Conservation (phyloP, 1,140 invertebrate genomes). For the Sinonovacula constricta region DNA sequence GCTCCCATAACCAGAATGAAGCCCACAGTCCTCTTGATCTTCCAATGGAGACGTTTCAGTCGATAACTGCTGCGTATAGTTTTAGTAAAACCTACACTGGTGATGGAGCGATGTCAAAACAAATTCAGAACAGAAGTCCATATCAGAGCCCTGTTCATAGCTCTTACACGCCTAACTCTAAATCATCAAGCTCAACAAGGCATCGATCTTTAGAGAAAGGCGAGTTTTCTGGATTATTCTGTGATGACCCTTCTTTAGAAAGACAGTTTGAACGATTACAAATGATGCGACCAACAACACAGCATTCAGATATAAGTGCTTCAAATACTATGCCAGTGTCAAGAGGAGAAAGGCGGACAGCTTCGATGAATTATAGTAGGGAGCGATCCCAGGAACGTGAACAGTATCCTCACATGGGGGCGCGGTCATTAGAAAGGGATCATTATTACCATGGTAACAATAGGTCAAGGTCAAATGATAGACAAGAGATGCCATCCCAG, state of each 20-base stretch:
- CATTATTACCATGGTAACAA: slow-evolving; percentile 61
- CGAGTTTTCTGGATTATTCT: slow-evolving; percentile 60
- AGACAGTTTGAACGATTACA: slow-evolving; percentile 70
- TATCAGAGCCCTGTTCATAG: slow-evolving; percentile 55
- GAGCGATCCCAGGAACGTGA: slow-evolving; percentile 75
- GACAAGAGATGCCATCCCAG: slow-evolving; percentile 62
- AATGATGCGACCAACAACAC: slow-evolving; percentile 42
- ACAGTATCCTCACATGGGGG: slow-evolving; percentile 75
- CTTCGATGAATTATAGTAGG: slow-evolving; percentile 59
- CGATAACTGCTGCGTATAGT: slow-evolving; percentile 60
- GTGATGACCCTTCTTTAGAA: slow-evolving; percentile 69
- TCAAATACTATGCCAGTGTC: slow-evolving; percentile 54
- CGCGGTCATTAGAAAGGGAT: slow-evolving; percentile 75
- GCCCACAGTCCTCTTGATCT: slow-evolving; percentile 63
- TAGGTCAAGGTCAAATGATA: slow-evolving; percentile 67
- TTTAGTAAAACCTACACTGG: slow-evolving; percentile 51
- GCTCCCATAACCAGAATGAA: slow-evolving; percentile 35
- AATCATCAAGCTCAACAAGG: slow-evolving; percentile 55
- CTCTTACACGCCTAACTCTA: slow-evolving; percentile 43
- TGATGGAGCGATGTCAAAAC: slow-evolving; percentile 44
- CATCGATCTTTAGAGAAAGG: slow-evolving; percentile 66
- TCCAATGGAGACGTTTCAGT: slow-evolving; percentile 65
- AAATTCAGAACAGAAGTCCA: slow-evolving; percentile 57
- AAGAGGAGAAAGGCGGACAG: slow-evolving; percentile 27
- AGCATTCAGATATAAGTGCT: slow-evolving; percentile 34